These are phyloP conservation scores for Diploptera punctata DNA, from an alignment of 2,888 invertebrate species.

Conservation along the genomic window DNA sequence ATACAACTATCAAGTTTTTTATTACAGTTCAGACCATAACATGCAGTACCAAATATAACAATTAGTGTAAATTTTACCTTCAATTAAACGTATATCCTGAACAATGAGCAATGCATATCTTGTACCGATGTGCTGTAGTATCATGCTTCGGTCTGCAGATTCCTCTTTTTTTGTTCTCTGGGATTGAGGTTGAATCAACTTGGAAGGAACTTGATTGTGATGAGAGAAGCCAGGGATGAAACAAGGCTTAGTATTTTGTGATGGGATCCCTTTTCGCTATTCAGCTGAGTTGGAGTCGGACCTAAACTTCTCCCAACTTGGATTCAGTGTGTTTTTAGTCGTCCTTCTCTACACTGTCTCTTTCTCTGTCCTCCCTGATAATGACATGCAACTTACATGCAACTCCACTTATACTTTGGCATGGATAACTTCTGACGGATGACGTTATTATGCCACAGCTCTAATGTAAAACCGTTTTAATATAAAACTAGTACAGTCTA, in stretches of 20 bases:
- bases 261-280: background rate
- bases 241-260: conserved; percentile 8
- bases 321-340: background rate
- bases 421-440: background rate
- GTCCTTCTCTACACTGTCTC: no score
- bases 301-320: background rate
- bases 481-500: no score
- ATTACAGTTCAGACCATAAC: no score
- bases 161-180: background rate
- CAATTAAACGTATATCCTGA: conserved; percentile 10
- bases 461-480: no score
- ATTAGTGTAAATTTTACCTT: background rate
- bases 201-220: conserved; percentile 1
- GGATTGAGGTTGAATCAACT: background rate
- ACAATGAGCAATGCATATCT: conserved; percentile 11
- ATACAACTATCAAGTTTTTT: no score
- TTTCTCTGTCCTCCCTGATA: background rate
- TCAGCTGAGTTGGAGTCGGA: background rate
- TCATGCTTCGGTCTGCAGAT: background rate
- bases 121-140: background rate
- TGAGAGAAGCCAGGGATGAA: conserved; percentile 1
- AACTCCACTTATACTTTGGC: background rate
- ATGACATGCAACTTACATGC: conserved; percentile 5
- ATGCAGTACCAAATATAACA: no score
- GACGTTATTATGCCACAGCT: background rate